Evolutionary conservation across 2,888 invertebrate species (phyloP), one percentile per base, ranked within the genome.

Genomic region (Aspidapion aeneum): DNA sequence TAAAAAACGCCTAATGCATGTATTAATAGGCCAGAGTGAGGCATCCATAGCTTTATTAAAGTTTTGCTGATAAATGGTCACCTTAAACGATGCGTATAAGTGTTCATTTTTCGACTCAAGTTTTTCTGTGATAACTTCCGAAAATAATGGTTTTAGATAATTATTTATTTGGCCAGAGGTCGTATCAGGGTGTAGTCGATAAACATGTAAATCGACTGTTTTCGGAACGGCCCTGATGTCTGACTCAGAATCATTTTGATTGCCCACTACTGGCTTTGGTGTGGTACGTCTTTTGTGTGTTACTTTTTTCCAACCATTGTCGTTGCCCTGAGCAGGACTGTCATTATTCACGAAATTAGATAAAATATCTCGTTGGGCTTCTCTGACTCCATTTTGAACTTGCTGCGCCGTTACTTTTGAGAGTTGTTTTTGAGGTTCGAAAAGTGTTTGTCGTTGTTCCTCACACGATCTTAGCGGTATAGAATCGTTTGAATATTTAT

Each of bases 1-100:
- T 56, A 56, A 20, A 56, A 56, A 56, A 56, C 56, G 56, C 17
- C 22, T 21, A 18, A 56, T 21, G 21, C 56, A 56, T 5, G 56
- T 18, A 21, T 22, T 22, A 12, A 20, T 3, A 1, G 56, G 56
- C 21, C 56, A 56, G 2, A 20, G 1, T 56, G 20, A 20, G 9
- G 56, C n/a, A 21, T 56, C 56, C 56, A 56, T 56, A 1, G 56
- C 56, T n/a, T 2, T 17, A 12, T 56, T 19, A n/a, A 56, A 56
- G 21, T 56, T 17, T 20, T 56, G 2, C 21, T 56, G 20, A 21
- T 12, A 3, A n/a, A 56, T 56, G 3, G 56, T 20, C 21, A 56
- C 56, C 18, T 56, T 56, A 21, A 56, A 56, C 5, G 56, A 56
- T 5, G 56, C 19, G 21, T 56, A 56, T 2, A 22, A 17, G 1